Conservation (phyloP, 2,888 invertebrate species). For the Drosophila demipolita region DNA sequence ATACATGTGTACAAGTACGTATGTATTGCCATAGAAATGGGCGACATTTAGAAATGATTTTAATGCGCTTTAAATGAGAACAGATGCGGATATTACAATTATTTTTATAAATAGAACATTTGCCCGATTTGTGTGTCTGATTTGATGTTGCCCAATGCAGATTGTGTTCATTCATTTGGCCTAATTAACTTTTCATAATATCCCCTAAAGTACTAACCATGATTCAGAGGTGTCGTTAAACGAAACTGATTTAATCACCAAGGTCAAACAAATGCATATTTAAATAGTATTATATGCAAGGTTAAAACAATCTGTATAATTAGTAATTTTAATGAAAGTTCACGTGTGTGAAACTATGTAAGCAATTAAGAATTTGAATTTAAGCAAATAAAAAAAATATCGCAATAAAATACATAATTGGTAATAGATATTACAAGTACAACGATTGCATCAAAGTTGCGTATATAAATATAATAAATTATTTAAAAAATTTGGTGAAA, state of each 20-base stretch:
- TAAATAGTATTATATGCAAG: constrained; percentile 13
- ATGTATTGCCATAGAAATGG: constrained; percentile 48
- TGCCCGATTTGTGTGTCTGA: constrained; percentile 6
- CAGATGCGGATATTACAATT: constrained; percentile 14
- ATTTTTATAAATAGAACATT: constrained; percentile 22
- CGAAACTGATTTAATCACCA: constrained; percentile 21
- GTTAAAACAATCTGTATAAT: constrained; percentile 12
- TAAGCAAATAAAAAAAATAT: neutral
- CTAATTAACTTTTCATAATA: neutral
- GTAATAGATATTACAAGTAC: neutral
- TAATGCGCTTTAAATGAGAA: constrained; percentile 47
- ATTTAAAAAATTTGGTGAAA: neutral
- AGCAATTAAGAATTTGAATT: neutral
- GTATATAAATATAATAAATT: neutral
- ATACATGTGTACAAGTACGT: neutral
- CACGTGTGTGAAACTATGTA: neutral
- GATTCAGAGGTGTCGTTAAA: constrained; percentile 1
- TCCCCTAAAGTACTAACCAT: constrained; percentile 2
- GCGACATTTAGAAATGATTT: constrained; percentile 10
- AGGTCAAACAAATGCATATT: constrained; percentile 19
- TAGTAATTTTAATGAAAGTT: neutral
- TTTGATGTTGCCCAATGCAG: neutral
- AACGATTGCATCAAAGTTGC: neutral
- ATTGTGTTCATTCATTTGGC: neutral
- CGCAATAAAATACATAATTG: neutral